A percentile compares a stretch with the other conserved stretches of the same genome.
Conservation (phyloP, 64 coral and sea anemone genomes). For the Dendrophyllia cribrosa region DNA sequence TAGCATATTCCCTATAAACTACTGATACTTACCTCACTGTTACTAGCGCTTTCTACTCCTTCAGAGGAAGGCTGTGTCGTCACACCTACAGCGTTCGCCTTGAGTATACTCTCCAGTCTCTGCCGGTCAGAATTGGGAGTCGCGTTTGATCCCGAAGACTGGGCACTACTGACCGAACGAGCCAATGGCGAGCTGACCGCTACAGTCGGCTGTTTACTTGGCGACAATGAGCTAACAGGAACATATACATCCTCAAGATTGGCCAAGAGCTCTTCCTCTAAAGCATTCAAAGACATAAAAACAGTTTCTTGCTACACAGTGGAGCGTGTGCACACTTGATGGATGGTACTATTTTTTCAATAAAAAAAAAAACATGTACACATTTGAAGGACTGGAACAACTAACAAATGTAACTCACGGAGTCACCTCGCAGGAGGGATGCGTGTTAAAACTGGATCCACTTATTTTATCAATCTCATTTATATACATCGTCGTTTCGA, state of each 20-base stretch:
- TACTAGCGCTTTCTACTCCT: slow-evolving; percentile 5
- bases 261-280: slow-evolving; percentile 85
- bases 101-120: not conserved
- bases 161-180: not conserved
- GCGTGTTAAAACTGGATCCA: too few species aligned
- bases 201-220: slow-evolving; percentile 4
- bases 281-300: not conserved
- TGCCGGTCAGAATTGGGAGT: not conserved
- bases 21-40: slow-evolving; percentile 10
- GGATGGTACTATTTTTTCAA: too few species aligned
- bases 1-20: too few species aligned
- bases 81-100: not conserved
- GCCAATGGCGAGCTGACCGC: not conserved
- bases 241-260: slow-evolving; percentile 49
- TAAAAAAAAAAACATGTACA: too few species aligned
- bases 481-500: too few species aligned
- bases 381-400: too few species aligned
- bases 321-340: too few species aligned
- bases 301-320: not conserved
- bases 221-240: not conserved
- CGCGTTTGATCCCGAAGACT: not conserved
- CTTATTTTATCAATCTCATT: too few species aligned
- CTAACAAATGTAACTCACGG: too few species aligned
- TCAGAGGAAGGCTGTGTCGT: not conserved
- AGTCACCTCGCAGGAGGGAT: too few species aligned